Evolutionary conservation across 2,888 invertebrate genomes (phyloP).

Genomic region (Lasioglossum vierecki): DNA sequence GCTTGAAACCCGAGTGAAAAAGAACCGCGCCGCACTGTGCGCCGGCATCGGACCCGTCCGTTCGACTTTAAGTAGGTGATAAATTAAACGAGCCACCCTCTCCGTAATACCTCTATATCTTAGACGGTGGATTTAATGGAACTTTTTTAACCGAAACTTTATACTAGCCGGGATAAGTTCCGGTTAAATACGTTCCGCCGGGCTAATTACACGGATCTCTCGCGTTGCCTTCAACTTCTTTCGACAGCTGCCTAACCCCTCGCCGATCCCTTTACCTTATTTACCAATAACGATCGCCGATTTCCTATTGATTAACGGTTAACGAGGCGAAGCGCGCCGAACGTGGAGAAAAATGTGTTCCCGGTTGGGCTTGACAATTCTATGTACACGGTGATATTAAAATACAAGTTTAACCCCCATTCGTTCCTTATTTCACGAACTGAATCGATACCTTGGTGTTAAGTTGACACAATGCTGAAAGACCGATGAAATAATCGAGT

Average conservation of each 20-base stretch:
- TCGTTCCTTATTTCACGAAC: too few relatives aligned
- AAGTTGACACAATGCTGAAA: too few relatives aligned
- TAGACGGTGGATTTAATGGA: slow-evolving; percentile 75
- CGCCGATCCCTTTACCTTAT: background rate
- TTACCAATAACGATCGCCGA: background rate
- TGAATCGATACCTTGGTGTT: too few relatives aligned
- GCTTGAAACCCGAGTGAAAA: slow-evolving; percentile 62
- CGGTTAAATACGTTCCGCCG: slow-evolving; percentile 74
- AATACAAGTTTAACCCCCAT: too few relatives aligned
- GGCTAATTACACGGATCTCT: slow-evolving; percentile 71
- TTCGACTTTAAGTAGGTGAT: slow-evolving; percentile 78
- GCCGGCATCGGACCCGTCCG: slow-evolving; percentile 50
- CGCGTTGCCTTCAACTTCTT: slow-evolving; percentile 52
- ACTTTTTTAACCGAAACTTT: slow-evolving; percentile 72
- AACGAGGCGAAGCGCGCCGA: background rate
- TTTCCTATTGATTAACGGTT: background rate
- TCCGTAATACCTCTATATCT: slow-evolving; percentile 66
- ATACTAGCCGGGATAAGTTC: slow-evolving; percentile 72
- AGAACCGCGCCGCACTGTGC: slow-evolving; percentile 16
- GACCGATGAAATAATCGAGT: too few relatives aligned
- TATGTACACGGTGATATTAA: too few relatives aligned
- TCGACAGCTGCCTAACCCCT: slow-evolving; percentile 11
- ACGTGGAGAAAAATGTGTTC: background rate
- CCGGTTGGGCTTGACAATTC: too few relatives aligned
- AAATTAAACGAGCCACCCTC: slow-evolving; percentile 77